Conservation (phyloP, 2,113 vertebrate genomes). For the Ptilorrhoa leucosticta region DNA sequence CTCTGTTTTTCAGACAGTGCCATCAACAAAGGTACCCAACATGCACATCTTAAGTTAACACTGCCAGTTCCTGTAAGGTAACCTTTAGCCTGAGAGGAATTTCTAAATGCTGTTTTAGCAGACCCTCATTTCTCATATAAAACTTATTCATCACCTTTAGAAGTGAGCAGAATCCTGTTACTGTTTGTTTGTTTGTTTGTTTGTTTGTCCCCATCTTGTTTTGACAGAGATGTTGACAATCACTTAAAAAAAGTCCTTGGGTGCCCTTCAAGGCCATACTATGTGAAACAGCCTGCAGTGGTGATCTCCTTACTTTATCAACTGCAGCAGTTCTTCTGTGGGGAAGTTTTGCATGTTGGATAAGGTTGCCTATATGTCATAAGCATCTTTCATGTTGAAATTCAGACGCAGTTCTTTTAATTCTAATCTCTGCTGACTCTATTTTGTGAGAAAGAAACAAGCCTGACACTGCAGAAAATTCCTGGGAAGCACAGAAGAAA, state of each 20-base stretch:
- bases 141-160: not conserved
- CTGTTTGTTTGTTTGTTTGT: not conserved
- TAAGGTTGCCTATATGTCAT: not conserved
- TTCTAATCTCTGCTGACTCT: not conserved
- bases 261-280: not conserved
- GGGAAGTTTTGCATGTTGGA: not conserved
- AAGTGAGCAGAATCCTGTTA: not conserved
- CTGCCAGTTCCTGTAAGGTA: not conserved
- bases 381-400: not conserved
- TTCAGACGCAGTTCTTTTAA: not conserved
- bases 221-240: not conserved
- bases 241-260: not conserved
- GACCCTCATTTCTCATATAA: not conserved
- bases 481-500: no score
- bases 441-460: no score
- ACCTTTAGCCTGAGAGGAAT: not conserved
- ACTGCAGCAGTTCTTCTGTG: not conserved
- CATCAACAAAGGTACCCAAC: not conserved
- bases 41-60: not conserved
- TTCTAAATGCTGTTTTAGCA: not conserved
- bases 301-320: not conserved
- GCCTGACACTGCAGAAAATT: no score
- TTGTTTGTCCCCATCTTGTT: not conserved
- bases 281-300: not conserved
- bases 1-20: not conserved